These are phyloP conservation scores for Cepaea hortensis DNA, from an alignment of 2,888 invertebrate genomes.

Conservation along the genomic window DNA sequence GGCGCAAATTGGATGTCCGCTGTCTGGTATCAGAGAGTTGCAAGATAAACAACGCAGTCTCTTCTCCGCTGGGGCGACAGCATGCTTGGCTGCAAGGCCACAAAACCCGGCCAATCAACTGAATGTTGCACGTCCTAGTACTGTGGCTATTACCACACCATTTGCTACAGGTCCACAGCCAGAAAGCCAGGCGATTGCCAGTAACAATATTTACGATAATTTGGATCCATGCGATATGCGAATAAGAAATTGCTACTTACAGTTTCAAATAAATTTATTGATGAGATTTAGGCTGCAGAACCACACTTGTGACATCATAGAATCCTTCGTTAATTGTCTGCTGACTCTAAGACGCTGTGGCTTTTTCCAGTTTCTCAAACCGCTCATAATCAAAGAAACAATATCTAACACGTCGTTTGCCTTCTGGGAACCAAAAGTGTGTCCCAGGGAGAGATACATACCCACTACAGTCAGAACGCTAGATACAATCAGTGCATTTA, in stretches of 20 bases:
- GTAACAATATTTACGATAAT: not conserved
- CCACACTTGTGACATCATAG: slow-evolving; percentile 2
- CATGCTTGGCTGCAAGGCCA: slow-evolving; percentile 2
- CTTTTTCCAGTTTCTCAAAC: not conserved
- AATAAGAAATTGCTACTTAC: slow-evolving; percentile 4
- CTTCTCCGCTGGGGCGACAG: not conserved
- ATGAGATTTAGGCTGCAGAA: not conserved
- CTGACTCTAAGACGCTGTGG: not conserved
- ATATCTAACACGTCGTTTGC: not conserved
- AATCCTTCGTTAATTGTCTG: slow-evolving; percentile 7
- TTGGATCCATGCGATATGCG: not conserved
- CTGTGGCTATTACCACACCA: not conserved
- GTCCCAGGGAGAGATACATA: not conserved
- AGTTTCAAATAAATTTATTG: not conserved
- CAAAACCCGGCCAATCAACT: not conserved
- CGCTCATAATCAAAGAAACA: not conserved
- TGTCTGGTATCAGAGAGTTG: not conserved
- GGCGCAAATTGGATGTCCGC: not conserved
- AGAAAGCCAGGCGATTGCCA: not conserved
- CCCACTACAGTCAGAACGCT: not conserved
- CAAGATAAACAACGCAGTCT: not conserved
- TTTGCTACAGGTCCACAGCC: not conserved
- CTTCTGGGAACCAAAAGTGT: slow-evolving; percentile 13
- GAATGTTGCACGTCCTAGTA: not conserved
- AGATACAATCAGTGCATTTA: not conserved